phyloP scores from a whole-genome alignment of 1,140 invertebrate species.

The Aphelenchoides avenae region DNA sequence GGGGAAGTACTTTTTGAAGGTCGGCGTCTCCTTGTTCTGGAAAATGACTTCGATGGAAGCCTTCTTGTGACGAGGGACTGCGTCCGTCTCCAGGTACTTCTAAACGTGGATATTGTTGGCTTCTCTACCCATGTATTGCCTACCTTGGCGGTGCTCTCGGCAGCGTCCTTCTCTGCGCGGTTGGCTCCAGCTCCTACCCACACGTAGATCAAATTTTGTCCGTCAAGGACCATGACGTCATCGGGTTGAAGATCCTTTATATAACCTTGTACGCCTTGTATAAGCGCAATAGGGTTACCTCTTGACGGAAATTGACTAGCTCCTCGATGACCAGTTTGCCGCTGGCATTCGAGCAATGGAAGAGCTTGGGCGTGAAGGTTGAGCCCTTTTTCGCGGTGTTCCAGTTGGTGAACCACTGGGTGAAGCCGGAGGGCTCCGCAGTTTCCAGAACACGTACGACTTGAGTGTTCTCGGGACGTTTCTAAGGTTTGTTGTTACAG shows the following conservation, averaged over 20 bases:
- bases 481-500: slow-evolving; percentile 29
- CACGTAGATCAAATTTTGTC: slow-evolving; percentile 72
- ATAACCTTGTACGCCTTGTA: neutral
- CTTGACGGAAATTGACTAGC: slow-evolving; percentile 65
- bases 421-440: slow-evolving; percentile 49
- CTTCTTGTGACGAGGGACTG: slow-evolving; percentile 49
- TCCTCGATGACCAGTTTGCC: slow-evolving; percentile 66
- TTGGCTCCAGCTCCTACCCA: slow-evolving; percentile 73
- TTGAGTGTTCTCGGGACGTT: slow-evolving; percentile 46
- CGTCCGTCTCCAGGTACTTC: slow-evolving; percentile 47
- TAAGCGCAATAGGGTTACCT: slow-evolving; percentile 34
- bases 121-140: neutral
- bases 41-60: slow-evolving; percentile 47
- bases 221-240: slow-evolving; percentile 82
- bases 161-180: slow-evolving; percentile 67
- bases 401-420: slow-evolving; percentile 55
- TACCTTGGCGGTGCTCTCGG: slow-evolving; percentile 65
- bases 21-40: slow-evolving; percentile 53
- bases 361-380: slow-evolving; percentile 64
- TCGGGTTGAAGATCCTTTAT: slow-evolving; percentile 72
- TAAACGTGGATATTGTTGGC: slow-evolving; percentile 14
- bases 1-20: slow-evolving; percentile 57
- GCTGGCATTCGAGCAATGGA: slow-evolving; percentile 66
- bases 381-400: slow-evolving; percentile 39
- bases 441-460: slow-evolving; percentile 53